These are phyloP conservation scores for Rotaria macrura DNA, from an alignment of 2,888 invertebrate genomes.

Conservation along the genomic window DNA sequence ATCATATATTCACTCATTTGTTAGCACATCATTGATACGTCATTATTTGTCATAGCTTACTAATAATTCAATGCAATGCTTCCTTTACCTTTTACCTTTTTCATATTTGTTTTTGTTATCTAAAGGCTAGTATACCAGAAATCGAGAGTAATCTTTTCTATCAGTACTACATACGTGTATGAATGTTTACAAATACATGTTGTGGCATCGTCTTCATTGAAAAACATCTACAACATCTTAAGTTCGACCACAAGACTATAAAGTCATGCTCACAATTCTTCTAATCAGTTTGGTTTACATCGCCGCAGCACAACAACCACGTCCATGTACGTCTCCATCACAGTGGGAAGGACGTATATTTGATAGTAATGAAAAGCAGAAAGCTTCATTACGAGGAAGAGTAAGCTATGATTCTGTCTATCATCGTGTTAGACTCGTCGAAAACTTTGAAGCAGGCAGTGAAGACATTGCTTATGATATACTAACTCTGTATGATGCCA, in stretches of 20 bases:
- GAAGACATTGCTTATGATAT: conserved; percentile 28
- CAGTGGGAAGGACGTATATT: conserved; percentile 30
- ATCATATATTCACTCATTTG: no score
- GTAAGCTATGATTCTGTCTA: conserved; percentile 28
- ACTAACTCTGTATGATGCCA: not conserved
- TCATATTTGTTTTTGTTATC: not conserved
- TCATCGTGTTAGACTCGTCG: conserved; percentile 31
- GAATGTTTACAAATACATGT: no score
- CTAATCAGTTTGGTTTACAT: not conserved
- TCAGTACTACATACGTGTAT: not conserved
- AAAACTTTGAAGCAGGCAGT: not conserved
- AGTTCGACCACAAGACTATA: not conserved
- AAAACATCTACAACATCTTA: not conserved
- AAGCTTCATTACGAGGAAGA: not conserved
- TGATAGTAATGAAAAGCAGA: not conserved
- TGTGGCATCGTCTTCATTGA: not conserved
- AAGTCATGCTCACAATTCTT: not conserved
- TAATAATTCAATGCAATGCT: no score
- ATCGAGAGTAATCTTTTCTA: not conserved
- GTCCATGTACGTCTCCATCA: conserved; percentile 31
- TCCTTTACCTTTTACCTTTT: not conserved
- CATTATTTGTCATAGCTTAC: not conserved
- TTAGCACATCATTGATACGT: not conserved
- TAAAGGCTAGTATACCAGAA: not conserved
- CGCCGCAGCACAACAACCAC: conserved; percentile 17